Percentiles rank a stretch among this genome's conserved stretches.
Evolutionary conservation across 2,797 vertebrate genomes (phyloP).

Genomic region (Poliocrania exsul): DNA sequence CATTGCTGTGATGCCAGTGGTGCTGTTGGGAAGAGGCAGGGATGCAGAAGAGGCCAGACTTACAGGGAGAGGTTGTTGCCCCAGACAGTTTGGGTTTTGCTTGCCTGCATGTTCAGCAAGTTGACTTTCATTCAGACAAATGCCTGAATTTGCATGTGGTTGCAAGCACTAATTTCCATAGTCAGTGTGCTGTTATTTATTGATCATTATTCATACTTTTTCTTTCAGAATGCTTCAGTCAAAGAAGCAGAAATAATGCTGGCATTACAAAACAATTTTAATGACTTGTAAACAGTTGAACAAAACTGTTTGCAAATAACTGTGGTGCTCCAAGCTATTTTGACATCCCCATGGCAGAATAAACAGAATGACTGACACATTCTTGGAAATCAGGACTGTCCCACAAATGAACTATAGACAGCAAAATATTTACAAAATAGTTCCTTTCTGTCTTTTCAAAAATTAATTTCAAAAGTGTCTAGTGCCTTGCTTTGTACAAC

Average conservation of each 20-base stretch:
- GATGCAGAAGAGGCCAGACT: not conserved
- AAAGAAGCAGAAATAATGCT: not conserved
- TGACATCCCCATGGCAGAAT: not conserved
- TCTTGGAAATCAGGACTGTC: not conserved
- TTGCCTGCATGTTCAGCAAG: not conserved
- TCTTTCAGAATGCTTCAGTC: not conserved
- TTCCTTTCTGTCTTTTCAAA: not conserved
- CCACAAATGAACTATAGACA: not conserved
- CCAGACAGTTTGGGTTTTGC: not conserved
- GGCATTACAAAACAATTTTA: not conserved
- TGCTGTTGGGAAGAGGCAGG: not conserved
- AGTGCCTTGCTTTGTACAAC: not conserved
- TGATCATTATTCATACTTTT: not conserved
- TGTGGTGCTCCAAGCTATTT: not conserved
- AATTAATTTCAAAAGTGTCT: not conserved
- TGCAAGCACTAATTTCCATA: not conserved
- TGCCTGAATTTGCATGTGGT: not conserved
- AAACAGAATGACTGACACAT: not conserved
- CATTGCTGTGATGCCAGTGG: not conserved
- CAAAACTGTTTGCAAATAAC: not conserved
- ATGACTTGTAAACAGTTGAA: not conserved
- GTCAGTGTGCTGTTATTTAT: not conserved
- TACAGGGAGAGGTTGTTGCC: not conserved
- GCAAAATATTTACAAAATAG: not conserved
- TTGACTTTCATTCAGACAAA: not conserved